These are phyloP conservation scores for Orthosia gracilis DNA, from an alignment of 2,888 invertebrate species.

Conservation along the genomic window DNA sequence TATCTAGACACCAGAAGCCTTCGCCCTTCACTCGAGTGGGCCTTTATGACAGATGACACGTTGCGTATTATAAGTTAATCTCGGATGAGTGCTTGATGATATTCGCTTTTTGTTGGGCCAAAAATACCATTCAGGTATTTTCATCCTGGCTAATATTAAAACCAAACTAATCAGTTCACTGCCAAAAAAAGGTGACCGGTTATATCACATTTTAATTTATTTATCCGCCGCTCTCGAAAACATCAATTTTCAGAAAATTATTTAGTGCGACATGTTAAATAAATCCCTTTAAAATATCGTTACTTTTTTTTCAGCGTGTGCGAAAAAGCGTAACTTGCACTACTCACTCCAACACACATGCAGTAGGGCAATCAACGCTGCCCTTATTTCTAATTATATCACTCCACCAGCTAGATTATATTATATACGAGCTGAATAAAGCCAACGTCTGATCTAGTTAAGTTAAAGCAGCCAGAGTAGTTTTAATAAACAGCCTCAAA, in stretches of 20 bases:
- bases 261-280: background rate
- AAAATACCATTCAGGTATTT: no score
- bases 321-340: constrained; percentile 4
- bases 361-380: constrained; percentile 21
- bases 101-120: background rate
- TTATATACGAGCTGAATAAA: constrained; percentile 21
- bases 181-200: background rate
- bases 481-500: background rate
- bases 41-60: constrained; percentile 49
- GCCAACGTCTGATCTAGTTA: background rate
- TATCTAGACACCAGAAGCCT: constrained; percentile 54
- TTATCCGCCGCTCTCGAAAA: background rate
- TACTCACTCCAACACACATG: constrained; percentile 33
- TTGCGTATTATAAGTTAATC: constrained; percentile 37
- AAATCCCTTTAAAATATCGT: background rate
- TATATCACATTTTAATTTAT: background rate
- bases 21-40: constrained; percentile 25
- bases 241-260: background rate
- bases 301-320: background rate
- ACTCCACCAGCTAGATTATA: constrained; percentile 16
- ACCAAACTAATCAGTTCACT: background rate
- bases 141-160: no score
- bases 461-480: background rate
- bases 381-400: constrained; percentile 38
- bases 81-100: constrained; percentile 10